A percentile compares a stretch with the other conserved stretches of the same genome.
Evolutionary conservation across 2,113 vertebrate genomes (phyloP).

Genomic region (Melierax canorus): DNA sequence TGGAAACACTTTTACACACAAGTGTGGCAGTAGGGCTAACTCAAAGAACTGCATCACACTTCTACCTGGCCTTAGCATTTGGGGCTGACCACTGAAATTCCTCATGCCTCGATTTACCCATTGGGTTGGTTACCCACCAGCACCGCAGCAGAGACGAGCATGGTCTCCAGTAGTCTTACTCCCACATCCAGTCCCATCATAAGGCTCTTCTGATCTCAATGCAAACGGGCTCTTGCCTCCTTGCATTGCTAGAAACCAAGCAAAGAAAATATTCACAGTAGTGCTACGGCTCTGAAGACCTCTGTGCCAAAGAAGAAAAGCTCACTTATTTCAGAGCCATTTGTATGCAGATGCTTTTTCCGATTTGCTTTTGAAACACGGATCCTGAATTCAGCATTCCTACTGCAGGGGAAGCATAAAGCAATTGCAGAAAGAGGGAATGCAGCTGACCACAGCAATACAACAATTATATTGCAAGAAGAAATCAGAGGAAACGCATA

Average conservation of each 20-base stretch:
- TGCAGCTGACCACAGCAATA: neutral
- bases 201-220: neutral
- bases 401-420: neutral
- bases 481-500: neutral
- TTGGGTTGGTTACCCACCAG: neutral
- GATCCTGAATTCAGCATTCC: neutral
- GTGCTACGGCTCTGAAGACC: neutral
- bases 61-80: neutral
- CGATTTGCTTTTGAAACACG: neutral
- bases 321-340: neutral
- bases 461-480: neutral
- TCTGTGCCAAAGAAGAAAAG: neutral
- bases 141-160: rapidly evolving
- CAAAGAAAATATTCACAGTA: neutral
- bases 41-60: neutral
- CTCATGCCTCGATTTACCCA: neutral
- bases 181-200: neutral
- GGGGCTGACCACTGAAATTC: neutral
- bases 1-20: neutral
- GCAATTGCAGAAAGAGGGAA: neutral
- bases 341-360: neutral
- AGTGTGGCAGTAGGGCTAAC: neutral
- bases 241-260: neutral
- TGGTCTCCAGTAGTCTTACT: neutral
- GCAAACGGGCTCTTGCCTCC: neutral